Evolutionary conservation across 2,888 invertebrate species (phyloP).

Genomic region (Luperina testacea): DNA sequence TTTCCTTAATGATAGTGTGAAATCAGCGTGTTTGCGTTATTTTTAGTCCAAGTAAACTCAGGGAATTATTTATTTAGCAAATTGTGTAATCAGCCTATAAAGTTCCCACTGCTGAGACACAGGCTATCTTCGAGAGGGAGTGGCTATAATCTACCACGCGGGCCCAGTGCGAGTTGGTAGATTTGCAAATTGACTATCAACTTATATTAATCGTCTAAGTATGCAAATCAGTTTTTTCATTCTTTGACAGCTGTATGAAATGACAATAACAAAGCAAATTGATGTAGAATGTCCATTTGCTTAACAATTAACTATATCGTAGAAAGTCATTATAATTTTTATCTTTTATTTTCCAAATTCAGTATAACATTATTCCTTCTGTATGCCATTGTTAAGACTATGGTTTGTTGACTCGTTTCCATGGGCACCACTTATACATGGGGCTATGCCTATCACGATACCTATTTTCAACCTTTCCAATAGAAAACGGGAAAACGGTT

Average conservation of each 20-base stretch:
- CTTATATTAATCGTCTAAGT: neutral
- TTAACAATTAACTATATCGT: neutral
- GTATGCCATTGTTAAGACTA: conserved; percentile 40
- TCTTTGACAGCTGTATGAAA: neutral
- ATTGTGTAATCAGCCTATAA: neutral
- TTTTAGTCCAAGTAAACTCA: neutral
- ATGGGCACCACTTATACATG: conserved; percentile 48
- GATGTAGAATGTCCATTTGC: neutral
- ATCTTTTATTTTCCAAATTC: neutral
- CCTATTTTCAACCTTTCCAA: neutral
- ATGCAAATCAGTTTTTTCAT: neutral
- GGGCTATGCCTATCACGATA: conserved; percentile 14
- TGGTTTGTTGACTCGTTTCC: conserved; percentile 56
- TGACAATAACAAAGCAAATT: neutral
- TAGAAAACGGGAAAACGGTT: neutral
- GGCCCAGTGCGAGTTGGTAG: neutral
- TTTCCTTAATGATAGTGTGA: neutral
- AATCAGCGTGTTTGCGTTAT: neutral
- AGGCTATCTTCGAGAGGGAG: neutral
- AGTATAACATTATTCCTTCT: neutral
- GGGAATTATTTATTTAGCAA: neutral
- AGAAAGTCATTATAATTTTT: neutral
- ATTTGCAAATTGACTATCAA: neutral
- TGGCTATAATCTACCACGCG: neutral
- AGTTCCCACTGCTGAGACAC: neutral